Base-by-base conservation (phyloP, 1,140 invertebrate genomes). In the Aethina tumida region DNA sequence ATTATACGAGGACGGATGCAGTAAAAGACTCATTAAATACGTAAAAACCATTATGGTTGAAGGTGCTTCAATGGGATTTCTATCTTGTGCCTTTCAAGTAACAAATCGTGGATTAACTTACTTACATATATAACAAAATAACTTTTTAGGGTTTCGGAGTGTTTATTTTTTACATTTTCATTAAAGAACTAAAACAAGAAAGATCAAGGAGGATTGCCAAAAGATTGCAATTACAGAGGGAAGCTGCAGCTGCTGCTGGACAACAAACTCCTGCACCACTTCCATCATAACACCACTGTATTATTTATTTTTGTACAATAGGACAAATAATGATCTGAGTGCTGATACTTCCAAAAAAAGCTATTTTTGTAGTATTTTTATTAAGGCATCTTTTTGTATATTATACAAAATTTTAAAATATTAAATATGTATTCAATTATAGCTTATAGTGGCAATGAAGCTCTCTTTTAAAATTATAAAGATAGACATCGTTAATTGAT, bases 1-100 rank as follows among this genome's bases (percentile, higher is more conserved):
- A n/a, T n/a, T 44, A n/a, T 53, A 49, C 41, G 19, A 49, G 40
- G 39, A 45, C n/a, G 53, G 56, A 13, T 60, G 58, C 29, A 50
- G 51, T 28, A 30, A 45, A 29, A 47, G 47, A 3, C 30, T 57
- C 10, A 36, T 46, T 12, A 30, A 24, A 14, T 53, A 56, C 35
- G 41, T 50, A 2, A 50, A 55, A 28, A 28, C 32, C 26, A 44
- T 58, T 40, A 28, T 60, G 12, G 39, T 58, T 10, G 39, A 60
- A 26, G 43, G 50, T 28, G 41, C 47, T 19, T 30, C 56, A 2
- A 40, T 55, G 12, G 48, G 47, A 13, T 57, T 60, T 43, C 28
- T 49, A 0, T 52, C 43, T 38, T 41, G 40, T 19, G 5, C 49
- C 5, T 49, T 56, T 38, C 52, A 56, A 41, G 53, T 56, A 33